Evolutionary conservation across 2,797 vertebrate species (phyloP), one percentile per base, ranked within the genome.

Genomic region (Gouania willdenowi): DNA sequence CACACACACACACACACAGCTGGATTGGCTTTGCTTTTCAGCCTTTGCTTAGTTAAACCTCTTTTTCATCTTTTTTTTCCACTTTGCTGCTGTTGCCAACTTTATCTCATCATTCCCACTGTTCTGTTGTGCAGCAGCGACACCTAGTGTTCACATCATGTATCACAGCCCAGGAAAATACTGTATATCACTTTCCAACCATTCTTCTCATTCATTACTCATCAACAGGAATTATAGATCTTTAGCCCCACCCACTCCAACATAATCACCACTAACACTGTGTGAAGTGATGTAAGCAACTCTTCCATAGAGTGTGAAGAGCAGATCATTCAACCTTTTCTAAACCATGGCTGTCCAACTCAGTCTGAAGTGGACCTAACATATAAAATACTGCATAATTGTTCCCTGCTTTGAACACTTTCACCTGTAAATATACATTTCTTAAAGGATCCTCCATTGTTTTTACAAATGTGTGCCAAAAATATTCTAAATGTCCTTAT

Each of bases 201-300:
- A 16, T 28, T 38, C 42, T 30, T 3, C 4, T 6, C 21, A 25
- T 18, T 25, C 31, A 61, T 61, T 27, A 33, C 14, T 53, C 13
- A 37, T 57, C 23, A 28, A 0, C 44, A n/a, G 31, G n/a, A 43
- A 41, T 12, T 15, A n/a, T n/a, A 16, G 5, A 4, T 30, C 10
- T 52, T 40, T 37, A 32, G 40, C 45, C 63, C 50, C 59, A 71
- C 27, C 60, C 55, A 66, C 8, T 9, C 38, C 53, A 39, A 58
- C 42, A 72, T 50, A 59, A 53, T 49, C 46, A 28, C 59, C 31
- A 23, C 18, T 13, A 35, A 33, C 47, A 67, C 44, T 5, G 5
- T 62, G 80, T 74, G 71, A 80, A n/a, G 4, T 36, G 60, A 84
- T 75, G 69, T 22, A 6, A 12, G 30, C 8, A 19, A n/a, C 32